Evolutionary conservation across 1,140 invertebrate species (phyloP), one percentile per base, ranked within the genome.

Genomic region (Pantala flavescens): DNA sequence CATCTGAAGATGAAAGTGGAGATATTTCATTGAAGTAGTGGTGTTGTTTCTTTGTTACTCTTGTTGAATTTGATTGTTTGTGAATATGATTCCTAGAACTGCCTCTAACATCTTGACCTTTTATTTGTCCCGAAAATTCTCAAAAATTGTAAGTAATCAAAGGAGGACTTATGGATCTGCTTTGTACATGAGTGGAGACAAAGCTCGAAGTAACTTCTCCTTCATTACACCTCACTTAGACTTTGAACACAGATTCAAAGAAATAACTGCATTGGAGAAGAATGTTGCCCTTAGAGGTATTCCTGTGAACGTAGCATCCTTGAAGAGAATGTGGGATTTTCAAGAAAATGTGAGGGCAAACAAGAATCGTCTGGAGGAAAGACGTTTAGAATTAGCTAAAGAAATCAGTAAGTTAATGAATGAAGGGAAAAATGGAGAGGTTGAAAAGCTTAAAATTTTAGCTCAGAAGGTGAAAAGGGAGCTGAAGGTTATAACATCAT

Each of bases 161-260:
- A 74, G 73, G 21, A 74, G 70, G 74, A 82, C 80, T 77, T 80
- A 77, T 12, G n/a, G 55, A 76, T 91, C 90, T 24, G 85, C 87
- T 28, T 78, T 92, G 12, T 90, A 86, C 81, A 84, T 90, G 74
- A 85, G 88, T 72, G 87, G 87, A 7, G 83, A 84, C 74, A 88
- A 86, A 81, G 88, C 87, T 11, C 83, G 84, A 14, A 85, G 87
- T 77, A 83, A 81, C 21, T 90, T 85, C 83, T 82, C 86, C 11
- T 84, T 85, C 77, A 76, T 92, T 9, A 83, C 82, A 3, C 90
- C 90, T 7, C 79, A 87, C 78, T 78, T 91, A 71, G 88, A 91
- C 80, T 84, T 87, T 74, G 84, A 86, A 10, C 79, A 86, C 70
- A 79, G 79, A 74, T 82, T 89, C 10, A 76, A 79, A 75, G 81